Percentiles rank a stretch among this genome's conserved stretches.
phyloP scores from a whole-genome alignment of 1,140 invertebrate genomes.

The Centruroides sculpturatus region DNA sequence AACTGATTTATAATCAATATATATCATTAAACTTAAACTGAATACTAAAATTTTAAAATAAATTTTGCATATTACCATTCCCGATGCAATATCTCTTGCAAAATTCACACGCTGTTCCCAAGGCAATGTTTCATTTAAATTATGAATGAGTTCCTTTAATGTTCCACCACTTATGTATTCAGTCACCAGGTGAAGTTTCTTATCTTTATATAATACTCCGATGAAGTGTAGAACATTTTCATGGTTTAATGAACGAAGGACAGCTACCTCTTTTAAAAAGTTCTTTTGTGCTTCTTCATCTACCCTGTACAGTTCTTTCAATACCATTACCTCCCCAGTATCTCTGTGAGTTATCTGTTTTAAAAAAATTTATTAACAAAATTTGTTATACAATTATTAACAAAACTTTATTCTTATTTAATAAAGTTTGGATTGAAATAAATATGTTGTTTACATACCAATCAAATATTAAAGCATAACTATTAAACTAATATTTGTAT shows the following conservation, averaged over 20 bases:
- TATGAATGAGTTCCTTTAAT: slow-evolving; percentile 65
- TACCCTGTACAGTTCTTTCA: slow-evolving; percentile 83
- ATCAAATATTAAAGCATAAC: too few species aligned
- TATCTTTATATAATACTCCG: slow-evolving; percentile 84
- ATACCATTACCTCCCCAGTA: slow-evolving; percentile 84
- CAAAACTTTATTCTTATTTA: too few species aligned
- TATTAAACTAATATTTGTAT: too few species aligned
- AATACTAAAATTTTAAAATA: too few species aligned
- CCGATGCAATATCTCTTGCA: slow-evolving; percentile 78
- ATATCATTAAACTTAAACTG: too few species aligned
- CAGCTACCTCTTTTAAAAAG: slow-evolving; percentile 86
- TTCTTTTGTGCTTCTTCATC: slow-evolving; percentile 87
- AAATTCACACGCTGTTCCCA: slow-evolving; percentile 72
- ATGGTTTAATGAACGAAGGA: slow-evolving; percentile 70
- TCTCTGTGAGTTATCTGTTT: slow-evolving; percentile 57
- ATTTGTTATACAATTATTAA: too few species aligned
- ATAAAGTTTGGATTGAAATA: too few species aligned
- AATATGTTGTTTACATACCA: too few species aligned
- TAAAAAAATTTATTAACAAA: too few species aligned
- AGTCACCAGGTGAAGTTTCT: slow-evolving; percentile 75
- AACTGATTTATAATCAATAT: too few species aligned
- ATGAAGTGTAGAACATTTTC: slow-evolving; percentile 82
- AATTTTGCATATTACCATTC: slow-evolving; percentile 41
- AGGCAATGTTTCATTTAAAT: slow-evolving; percentile 47
- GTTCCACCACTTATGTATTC: slow-evolving; percentile 85